Evolutionary conservation across 1,140 invertebrate species (phyloP).

Genomic region (Eulimnadia texana): DNA sequence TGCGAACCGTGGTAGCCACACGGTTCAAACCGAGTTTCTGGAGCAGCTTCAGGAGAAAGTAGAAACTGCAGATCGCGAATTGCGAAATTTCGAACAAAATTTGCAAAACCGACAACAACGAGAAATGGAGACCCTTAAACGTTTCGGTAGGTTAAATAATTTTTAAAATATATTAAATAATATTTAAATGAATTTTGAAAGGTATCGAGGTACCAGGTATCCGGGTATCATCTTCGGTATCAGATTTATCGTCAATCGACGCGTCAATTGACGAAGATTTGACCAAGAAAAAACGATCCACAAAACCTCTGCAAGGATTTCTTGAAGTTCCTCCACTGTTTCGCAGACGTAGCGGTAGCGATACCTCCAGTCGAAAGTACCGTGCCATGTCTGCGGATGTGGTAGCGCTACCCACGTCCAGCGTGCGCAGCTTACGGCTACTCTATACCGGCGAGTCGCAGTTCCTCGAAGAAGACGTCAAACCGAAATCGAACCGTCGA

Average conservation of each 20-base stretch:
- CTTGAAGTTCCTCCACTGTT: not conserved
- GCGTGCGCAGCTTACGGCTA: not conserved
- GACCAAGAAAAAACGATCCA: not conserved
- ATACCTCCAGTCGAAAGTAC: conserved; percentile 1
- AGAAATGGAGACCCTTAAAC: not conserved
- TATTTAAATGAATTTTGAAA: not conserved
- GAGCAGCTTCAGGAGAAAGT: not conserved
- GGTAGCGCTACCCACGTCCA: not conserved
- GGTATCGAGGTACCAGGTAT: conserved; percentile 3
- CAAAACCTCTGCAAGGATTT: conserved; percentile 1
- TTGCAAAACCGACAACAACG: not conserved
- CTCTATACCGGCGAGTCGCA: conserved; percentile 4
- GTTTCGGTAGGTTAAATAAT: not conserved
- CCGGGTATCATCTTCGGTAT: not conserved
- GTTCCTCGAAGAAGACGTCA: not conserved
- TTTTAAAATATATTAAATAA: not conserved
- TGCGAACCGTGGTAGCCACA: not conserved
- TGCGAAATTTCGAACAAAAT: not conserved
- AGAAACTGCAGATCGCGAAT: not conserved
- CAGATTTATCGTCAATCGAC: not conserved
- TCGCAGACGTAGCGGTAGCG: not conserved
- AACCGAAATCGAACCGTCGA: not conserved
- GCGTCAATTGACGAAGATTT: not conserved
- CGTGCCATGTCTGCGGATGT: conserved; percentile 2
- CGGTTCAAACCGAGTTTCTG: not conserved